Percentiles rank a stretch among this genome's conserved stretches.
These are phyloP conservation scores for Polymixis lichenea DNA, from an alignment of 2,888 invertebrate genomes.

Conservation along the genomic window DNA sequence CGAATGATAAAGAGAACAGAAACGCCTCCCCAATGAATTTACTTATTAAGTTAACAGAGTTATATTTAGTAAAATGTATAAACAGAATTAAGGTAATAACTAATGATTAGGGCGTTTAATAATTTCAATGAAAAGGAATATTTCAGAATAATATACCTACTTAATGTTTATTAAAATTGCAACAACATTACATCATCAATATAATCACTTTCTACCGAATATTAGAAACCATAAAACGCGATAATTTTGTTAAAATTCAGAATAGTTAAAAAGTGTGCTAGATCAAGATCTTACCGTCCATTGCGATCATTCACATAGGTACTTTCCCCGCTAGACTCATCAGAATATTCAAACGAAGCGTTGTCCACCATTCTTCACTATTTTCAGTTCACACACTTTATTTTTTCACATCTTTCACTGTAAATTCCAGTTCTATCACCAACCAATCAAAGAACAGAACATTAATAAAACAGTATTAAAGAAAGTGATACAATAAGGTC, in stretches of 20 bases:
- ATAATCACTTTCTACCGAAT: constrained; percentile 31
- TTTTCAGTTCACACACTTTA: constrained; percentile 61
- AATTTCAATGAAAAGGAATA: background rate
- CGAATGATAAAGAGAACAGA: background rate
- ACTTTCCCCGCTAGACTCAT: constrained; percentile 84
- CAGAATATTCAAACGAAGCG: constrained; percentile 86
- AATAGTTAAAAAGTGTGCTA: background rate
- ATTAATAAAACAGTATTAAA: constrained; percentile 22
- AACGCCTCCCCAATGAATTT: background rate
- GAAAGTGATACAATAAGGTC: background rate
- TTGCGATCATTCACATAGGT: constrained; percentile 62
- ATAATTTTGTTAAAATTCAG: background rate
- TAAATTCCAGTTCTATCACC: constrained; percentile 47
- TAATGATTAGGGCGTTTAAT: background rate
- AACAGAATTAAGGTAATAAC: background rate
- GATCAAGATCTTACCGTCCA: constrained; percentile 77
- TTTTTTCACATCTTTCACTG: constrained; percentile 61
- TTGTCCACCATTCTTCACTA: constrained; percentile 84
- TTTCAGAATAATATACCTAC: constrained; percentile 4
- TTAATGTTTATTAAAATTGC: background rate
- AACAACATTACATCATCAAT: background rate
- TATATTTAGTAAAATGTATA: background rate
- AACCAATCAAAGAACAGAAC: constrained; percentile 10
- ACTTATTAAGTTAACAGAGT: constrained; percentile 5
- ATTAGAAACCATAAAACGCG: constrained; percentile 5